Evolutionary conservation across 2,888 invertebrate species (phyloP).

Genomic region (Melanostoma mellinum): DNA sequence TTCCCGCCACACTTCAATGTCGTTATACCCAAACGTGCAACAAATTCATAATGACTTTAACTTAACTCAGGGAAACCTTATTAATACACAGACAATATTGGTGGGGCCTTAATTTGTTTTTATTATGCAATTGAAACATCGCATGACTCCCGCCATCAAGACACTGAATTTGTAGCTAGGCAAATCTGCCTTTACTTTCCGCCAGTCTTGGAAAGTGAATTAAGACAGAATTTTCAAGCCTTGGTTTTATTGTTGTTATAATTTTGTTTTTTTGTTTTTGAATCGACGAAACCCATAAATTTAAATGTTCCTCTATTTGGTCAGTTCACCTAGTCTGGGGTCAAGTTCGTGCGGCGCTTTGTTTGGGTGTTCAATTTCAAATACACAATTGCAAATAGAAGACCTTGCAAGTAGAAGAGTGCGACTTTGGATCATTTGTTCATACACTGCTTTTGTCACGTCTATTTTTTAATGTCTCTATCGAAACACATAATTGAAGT

Average conservation of each 20-base stretch:
- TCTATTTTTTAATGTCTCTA: too few relatives aligned
- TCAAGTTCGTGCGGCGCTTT: slow-evolving; percentile 20
- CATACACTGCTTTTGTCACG: too few relatives aligned
- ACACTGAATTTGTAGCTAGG: neutral
- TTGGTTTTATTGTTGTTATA: too few relatives aligned
- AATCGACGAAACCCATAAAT: slow-evolving; percentile 19
- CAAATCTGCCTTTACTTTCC: neutral
- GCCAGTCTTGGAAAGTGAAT: neutral
- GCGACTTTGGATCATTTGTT: neutral
- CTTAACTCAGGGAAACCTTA: neutral
- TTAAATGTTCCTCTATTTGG: slow-evolving; percentile 17
- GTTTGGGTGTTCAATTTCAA: neutral
- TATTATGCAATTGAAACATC: neutral
- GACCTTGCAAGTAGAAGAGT: slow-evolving; percentile 11
- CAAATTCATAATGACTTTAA: slow-evolving; percentile 1
- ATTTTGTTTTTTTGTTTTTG: neutral
- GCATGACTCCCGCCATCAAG: slow-evolving; percentile 2
- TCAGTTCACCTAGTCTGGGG: slow-evolving; percentile 5
- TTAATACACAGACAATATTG: neutral
- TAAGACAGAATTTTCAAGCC: too few relatives aligned
- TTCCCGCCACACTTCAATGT: too few relatives aligned
- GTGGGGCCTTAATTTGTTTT: neutral
- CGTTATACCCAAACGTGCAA: neutral
- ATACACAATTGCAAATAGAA: slow-evolving; percentile 5
- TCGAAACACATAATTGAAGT: too few relatives aligned